These are phyloP conservation scores for Neodiprion virginianus DNA, from an alignment of 1,140 invertebrate species.

Conservation along the genomic window DNA sequence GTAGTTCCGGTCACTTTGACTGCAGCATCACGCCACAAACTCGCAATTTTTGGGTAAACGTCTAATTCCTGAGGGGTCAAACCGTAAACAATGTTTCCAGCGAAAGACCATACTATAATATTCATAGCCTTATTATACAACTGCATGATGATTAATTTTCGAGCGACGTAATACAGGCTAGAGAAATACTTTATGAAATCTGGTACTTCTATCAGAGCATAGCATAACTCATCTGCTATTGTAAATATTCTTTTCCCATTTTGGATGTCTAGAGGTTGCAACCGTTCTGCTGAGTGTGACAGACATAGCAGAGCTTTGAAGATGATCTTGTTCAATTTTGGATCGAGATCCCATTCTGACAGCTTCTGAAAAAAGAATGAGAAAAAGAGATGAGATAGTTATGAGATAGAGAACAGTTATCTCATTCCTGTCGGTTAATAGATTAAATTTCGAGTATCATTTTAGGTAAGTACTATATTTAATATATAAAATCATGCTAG, in stretches of 20 bases:
- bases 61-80: background rate
- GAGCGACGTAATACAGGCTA: slow-evolving; percentile 40
- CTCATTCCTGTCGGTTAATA: slow-evolving; percentile 10
- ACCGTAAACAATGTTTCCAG: slow-evolving; percentile 14
- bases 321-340: slow-evolving; percentile 29
- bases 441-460: slow-evolving; percentile 1
- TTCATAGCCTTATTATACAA: slow-evolving; percentile 38
- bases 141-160: slow-evolving; percentile 33
- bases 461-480: background rate
- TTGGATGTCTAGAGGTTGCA: slow-evolving; percentile 24
- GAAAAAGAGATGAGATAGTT: too few relatives aligned
- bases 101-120: slow-evolving; percentile 32
- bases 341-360: background rate
- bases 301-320: slow-evolving; percentile 40
- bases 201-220: slow-evolving; percentile 29
- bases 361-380: background rate
- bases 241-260: slow-evolving; percentile 30
- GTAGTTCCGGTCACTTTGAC: background rate
- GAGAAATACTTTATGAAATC: slow-evolving; percentile 36
- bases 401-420: background rate
- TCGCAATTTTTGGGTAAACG: background rate
- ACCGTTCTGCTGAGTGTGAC: slow-evolving; percentile 35
- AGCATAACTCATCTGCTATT: slow-evolving; percentile 33
- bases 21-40: background rate
- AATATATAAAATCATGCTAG: background rate